Base-by-base conservation (phyloP, 2,888 invertebrate species). In the Conchocele bisecta region DNA sequence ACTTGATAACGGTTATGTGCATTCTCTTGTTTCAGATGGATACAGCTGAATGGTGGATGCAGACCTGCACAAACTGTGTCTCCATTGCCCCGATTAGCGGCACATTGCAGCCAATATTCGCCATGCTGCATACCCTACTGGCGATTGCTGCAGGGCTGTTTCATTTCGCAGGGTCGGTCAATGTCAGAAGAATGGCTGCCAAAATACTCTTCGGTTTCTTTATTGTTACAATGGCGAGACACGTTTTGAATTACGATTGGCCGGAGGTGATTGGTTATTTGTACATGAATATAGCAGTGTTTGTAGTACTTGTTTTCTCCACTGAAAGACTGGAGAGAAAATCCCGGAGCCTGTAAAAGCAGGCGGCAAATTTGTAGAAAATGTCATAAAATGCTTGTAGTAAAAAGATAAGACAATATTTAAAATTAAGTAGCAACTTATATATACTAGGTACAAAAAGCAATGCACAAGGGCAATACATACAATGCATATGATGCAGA, bases 291-390 rank as follows among this genome's bases (percentile, higher is more conserved):
- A 54, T 67, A 29, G 46, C 37, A 7, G 37, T 54, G n/a, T 67
- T 53, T 37, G 53, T 24, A 11, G 39, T 59, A 13, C n/a, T 67
- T 17, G 67, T 67, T 17, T 42, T 60, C 17, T 60, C 42, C 31
- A 53, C 50, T 20, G 59, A 53, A 29, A 37, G 31, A 26, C 24
- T n/a, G 11, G 9, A 44, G 26, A 29, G 29, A 26, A 31, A 17
- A 29, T 44, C 6, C 57, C 29, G 33, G 31, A 42, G 13, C 5
- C 22, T 3, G n/a, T n/a, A n/a, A n/a, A n/a, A n/a, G n/a, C n/a
- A n/a, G n/a, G n/a, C n/a, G n/a, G n/a, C n/a, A n/a, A n/a, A n/a
- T n/a, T n/a, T n/a, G n/a, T n/a, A n/a, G n/a, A n/a, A n/a, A n/a
- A n/a, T n/a, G n/a, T n/a, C n/a, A n/a, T n/a, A n/a, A n/a, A n/a